Percentiles rank a stretch among this genome's conserved stretches.
Evolutionary conservation across 2,888 invertebrate species (phyloP).

Genomic region (Acronicta leporina): DNA sequence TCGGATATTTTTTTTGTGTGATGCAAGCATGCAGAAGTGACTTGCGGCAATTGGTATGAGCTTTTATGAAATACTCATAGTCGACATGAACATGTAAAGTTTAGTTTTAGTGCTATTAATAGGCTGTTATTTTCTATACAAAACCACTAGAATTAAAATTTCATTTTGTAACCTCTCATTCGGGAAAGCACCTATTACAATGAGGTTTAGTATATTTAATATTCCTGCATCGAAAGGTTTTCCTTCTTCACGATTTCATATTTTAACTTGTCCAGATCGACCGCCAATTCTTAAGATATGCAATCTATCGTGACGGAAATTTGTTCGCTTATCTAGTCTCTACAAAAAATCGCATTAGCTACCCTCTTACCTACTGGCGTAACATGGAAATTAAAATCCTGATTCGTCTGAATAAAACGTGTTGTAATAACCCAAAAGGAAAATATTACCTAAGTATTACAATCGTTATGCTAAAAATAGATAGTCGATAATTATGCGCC

Average conservation of each 20-base stretch:
- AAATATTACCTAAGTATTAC: conserved; percentile 17
- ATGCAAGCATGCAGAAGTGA: no score
- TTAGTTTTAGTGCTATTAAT: no score
- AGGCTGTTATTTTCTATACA: no score
- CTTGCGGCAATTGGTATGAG: no score
- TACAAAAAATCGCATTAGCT: conserved; percentile 64
- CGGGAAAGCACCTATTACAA: no score
- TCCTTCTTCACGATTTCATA: conserved; percentile 3
- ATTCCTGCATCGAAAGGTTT: neutral
- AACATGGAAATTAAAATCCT: conserved; percentile 57
- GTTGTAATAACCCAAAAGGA: conserved; percentile 31
- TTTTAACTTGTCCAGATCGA: conserved; percentile 16
- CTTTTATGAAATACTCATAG: no score
- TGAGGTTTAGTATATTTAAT: neutral
- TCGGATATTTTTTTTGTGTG: no score
- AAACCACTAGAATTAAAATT: no score
- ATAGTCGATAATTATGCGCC: conserved; percentile 21
- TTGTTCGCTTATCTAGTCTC: conserved; percentile 67
- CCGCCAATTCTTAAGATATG: conserved; percentile 52
- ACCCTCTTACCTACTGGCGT: conserved; percentile 47
- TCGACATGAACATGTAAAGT: no score
- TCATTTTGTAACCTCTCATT: no score
- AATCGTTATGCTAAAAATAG: conserved; percentile 7
- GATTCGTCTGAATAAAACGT: conserved; percentile 46
- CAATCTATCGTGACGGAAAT: conserved; percentile 66